phyloP scores from a whole-genome alignment of 2,888 invertebrate genomes.

The Stenodema calcarata region DNA sequence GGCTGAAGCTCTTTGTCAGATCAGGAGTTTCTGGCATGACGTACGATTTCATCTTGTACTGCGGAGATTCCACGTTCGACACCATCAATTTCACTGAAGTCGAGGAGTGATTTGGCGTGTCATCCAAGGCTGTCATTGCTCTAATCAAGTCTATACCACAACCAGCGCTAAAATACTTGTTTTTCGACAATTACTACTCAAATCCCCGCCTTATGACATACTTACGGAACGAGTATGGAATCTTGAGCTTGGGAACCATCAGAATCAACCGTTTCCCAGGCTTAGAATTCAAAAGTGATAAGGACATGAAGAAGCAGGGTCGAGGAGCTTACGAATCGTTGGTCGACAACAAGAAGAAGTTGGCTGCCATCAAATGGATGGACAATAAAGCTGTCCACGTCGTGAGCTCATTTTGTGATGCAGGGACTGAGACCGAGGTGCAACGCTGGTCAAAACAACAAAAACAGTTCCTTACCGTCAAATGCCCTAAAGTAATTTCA shows the following conservation, averaged over 20 bases:
- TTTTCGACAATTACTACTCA: constrained; percentile 57
- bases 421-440: constrained; percentile 43
- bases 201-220: constrained; percentile 41
- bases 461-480: background rate
- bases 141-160: background rate
- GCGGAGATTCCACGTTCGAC: too few relatives aligned
- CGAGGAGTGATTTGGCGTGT: too few relatives aligned
- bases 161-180: constrained; percentile 44
- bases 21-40: too few relatives aligned
- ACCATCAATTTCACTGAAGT: too few relatives aligned
- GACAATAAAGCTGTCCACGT: constrained; percentile 56
- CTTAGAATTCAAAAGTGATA: constrained; percentile 48
- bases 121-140: too few relatives aligned
- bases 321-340: constrained; percentile 1
- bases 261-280: constrained; percentile 46
- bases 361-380: constrained; percentile 55
- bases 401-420: too few relatives aligned
- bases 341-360: constrained; percentile 47
- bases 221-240: constrained; percentile 49
- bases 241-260: constrained; percentile 52
- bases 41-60: too few relatives aligned
- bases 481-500: too few relatives aligned
- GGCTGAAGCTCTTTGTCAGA: too few relatives aligned
- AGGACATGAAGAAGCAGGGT: constrained; percentile 22
- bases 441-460: constrained; percentile 43